Evolutionary conservation across 2,113 vertebrate species (phyloP).

Genomic region (Scomber japonicus): DNA sequence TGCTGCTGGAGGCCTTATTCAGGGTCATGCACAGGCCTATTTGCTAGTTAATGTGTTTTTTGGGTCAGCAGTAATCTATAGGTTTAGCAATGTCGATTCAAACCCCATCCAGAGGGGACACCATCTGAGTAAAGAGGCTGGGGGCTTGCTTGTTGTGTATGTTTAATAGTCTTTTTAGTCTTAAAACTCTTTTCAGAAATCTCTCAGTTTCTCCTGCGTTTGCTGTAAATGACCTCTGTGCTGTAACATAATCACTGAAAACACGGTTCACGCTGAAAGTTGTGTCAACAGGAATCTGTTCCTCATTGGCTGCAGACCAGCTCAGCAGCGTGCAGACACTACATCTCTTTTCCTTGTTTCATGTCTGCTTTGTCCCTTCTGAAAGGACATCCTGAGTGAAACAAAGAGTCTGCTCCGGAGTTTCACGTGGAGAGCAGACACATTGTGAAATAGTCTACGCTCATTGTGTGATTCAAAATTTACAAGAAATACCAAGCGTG

Average conservation of each 20-base stretch:
- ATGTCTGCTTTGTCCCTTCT: constrained; percentile 62
- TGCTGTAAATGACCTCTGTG: constrained; percentile 12
- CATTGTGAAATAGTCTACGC: constrained; percentile 19
- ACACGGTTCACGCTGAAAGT: constrained; percentile 27
- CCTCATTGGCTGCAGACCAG: constrained; percentile 45
- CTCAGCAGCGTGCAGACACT: constrained; percentile 28
- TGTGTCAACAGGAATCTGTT: constrained; percentile 69
- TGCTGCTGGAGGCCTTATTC: constrained; percentile 46
- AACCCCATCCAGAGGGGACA: constrained; percentile 34
- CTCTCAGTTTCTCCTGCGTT: constrained; percentile 11
- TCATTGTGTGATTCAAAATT: constrained; percentile 20
- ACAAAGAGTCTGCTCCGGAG: constrained; percentile 62
- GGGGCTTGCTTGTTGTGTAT: background rate
- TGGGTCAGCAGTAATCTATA: constrained; percentile 79
- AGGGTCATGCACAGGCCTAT: constrained; percentile 33
- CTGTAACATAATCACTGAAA: constrained; percentile 22
- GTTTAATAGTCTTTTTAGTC: constrained; percentile 15
- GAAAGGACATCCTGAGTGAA: constrained; percentile 78
- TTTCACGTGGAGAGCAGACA: constrained; percentile 23
- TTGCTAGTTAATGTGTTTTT: constrained; percentile 61
- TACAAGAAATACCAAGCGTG: constrained; percentile 18
- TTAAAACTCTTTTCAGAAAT: background rate
- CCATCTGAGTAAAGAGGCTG: constrained; percentile 34
- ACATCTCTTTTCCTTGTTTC: constrained; percentile 64
- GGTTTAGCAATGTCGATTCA: constrained; percentile 68